Base-by-base conservation (phyloP, 2,113 vertebrate species). In the Clarias batrachus region DNA sequence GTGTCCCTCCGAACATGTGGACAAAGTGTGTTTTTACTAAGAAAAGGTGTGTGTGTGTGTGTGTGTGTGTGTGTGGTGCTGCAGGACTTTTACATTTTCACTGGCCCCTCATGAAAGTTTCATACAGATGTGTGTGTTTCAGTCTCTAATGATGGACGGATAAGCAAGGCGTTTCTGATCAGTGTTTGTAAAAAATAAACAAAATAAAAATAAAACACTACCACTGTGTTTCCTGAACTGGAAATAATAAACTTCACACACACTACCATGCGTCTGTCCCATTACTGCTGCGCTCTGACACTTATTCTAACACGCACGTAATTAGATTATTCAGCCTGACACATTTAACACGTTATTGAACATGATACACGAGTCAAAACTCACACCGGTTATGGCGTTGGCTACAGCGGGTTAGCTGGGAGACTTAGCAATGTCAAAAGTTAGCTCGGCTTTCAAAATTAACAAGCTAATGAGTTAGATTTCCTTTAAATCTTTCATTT, bases 241-340 rank as follows among this genome's bases (percentile, higher is more conserved):
- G 91, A 92, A 94, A 89, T 95, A 95, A 95, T 96, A 96, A 95
- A 94, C 92, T 94, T 94, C 91, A 93, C 91, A 93, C 92, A 90
- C 91, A 95, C 93, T 93, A 90, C 92, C 90, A 88, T 76, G 41
- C 11, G 7, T 85, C 63, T 81, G 62, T 85, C 76, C 65, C n/a
- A 3, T 71, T 70, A 23, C 65, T 83, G 81, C 62, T 82, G 23
- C 60, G 4, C 23, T 62, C 23, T 62, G 14, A 33, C 8, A 41
- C 16, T 41, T 37, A 19, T 41, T 70, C 27, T n/a, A 30, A 41
- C 70, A 19, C 68, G 19, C 27, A 37, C 30, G 0, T 10, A 33
- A 7, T 21, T 8, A 30, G 0, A 16, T 30, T 30, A 5, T 68
- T 30, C 14, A 30, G 30, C 27, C 13, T 12, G 10, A 73, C 30